Evolutionary conservation across 2,797 vertebrate genomes (phyloP).

Genomic region (Rhinella marina): DNA sequence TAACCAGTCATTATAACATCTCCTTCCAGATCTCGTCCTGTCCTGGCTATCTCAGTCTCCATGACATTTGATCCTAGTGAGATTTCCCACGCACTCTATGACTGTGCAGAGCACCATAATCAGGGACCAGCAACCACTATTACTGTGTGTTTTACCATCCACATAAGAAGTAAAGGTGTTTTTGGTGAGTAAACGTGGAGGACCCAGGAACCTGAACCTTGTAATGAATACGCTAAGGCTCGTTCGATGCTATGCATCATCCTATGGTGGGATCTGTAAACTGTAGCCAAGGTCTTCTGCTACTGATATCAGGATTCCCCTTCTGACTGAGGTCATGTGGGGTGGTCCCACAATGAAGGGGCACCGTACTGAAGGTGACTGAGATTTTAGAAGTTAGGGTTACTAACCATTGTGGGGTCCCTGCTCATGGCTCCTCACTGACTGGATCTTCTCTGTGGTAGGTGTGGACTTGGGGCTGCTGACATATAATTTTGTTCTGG

Average conservation of each 20-base stretch:
- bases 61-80: conserved; percentile 35
- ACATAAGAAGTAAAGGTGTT: not conserved
- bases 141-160: not conserved
- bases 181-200: not conserved
- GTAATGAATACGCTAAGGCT: not conserved
- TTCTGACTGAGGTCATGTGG: no score
- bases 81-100: conserved; percentile 18
- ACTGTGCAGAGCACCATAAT: conserved; percentile 13
- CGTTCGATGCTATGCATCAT: not conserved
- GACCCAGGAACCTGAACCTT: not conserved
- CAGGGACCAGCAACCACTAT: not conserved
- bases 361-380: not conserved
- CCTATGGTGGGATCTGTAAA: no score
- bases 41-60: not conserved
- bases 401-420: not conserved
- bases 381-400: no score
- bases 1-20: not conserved
- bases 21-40: conserved; percentile 1
- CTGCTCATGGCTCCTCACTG: not conserved
- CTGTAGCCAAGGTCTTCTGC: no score
- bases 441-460: not conserved
- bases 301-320: no score
- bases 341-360: not conserved
- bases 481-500: conserved; percentile 67
- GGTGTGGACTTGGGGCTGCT: conserved; percentile 44